Conservation (phyloP, 2,113 vertebrate genomes). For the Entosphenus tridentatus region DNA sequence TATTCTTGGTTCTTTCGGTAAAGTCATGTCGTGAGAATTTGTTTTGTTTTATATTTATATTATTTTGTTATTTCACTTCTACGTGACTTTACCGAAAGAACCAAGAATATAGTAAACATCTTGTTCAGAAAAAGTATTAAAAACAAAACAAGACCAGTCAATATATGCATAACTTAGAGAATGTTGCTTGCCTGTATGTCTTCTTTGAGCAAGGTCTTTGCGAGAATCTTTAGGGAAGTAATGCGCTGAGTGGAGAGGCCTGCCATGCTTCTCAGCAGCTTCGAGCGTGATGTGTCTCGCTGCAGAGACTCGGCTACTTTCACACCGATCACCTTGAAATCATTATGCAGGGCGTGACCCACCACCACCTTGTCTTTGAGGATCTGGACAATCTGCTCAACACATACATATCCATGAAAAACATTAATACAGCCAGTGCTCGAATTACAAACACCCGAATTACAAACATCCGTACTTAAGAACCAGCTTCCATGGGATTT, state of each 20-base stretch:
- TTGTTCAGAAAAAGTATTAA: no score
- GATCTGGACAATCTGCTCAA: neutral
- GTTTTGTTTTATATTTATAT: no score
- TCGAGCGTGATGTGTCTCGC: neutral
- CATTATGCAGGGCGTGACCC: slow-evolving; percentile 4
- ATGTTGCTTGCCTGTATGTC: slow-evolving; percentile 3
- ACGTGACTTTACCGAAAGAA: no score
- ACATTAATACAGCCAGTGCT: no score
- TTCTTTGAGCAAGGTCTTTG: neutral
- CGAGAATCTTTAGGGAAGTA: neutral
- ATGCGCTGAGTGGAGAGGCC: neutral
- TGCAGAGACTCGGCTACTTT: neutral
- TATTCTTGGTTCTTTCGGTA: no score
- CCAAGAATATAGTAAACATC: no score
- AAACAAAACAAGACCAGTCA: neutral
- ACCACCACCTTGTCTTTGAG: slow-evolving; percentile 5
- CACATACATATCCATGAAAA: neutral
- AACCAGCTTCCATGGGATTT: no score
- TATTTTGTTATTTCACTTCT: no score
- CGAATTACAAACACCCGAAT: no score
- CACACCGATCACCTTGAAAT: neutral
- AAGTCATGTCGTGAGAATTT: no score
- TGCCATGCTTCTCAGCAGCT: neutral
- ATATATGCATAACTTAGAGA: neutral
- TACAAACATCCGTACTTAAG: no score